These are phyloP conservation scores for Acyrthosiphon pisum DNA, from an alignment of 1,140 invertebrate genomes.

Conservation along the genomic window DNA sequence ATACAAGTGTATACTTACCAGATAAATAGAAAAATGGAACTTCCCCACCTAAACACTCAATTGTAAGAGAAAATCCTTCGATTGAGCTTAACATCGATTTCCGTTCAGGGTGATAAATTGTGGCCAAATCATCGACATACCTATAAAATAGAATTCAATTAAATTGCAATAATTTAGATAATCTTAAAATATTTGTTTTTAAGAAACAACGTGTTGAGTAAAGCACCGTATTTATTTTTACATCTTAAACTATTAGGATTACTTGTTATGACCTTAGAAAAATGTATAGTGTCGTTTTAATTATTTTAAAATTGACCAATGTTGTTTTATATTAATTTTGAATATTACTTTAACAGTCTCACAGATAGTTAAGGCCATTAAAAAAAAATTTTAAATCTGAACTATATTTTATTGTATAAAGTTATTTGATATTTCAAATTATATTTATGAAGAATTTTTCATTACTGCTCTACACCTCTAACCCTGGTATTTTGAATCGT, in stretches of 20 bases:
- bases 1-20: neutral
- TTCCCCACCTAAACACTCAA: slow-evolving; percentile 86
- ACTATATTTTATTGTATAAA: too few relatives aligned
- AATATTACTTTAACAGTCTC: neutral
- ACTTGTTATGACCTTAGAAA: neutral
- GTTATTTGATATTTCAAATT: too few relatives aligned
- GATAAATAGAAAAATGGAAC: slow-evolving; percentile 88
- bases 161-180: neutral
- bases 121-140: slow-evolving; percentile 74
- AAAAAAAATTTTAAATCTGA: too few relatives aligned
- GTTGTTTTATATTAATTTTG: neutral
- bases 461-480: too few relatives aligned
- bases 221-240: neutral
- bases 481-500: too few relatives aligned
- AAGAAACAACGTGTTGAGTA: neutral
- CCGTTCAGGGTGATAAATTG: slow-evolving; percentile 64
- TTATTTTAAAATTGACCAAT: neutral
- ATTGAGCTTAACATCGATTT: slow-evolving; percentile 77
- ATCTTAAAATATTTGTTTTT: neutral
- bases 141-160: neutral
- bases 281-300: neutral
- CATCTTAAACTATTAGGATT: neutral
- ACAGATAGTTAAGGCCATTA: neutral
- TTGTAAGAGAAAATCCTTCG: slow-evolving; percentile 77
- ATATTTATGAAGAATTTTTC: too few relatives aligned